Evolutionary conservation across 2,113 vertebrate species (phyloP).

Genomic region (Oceanites oceanicus): DNA sequence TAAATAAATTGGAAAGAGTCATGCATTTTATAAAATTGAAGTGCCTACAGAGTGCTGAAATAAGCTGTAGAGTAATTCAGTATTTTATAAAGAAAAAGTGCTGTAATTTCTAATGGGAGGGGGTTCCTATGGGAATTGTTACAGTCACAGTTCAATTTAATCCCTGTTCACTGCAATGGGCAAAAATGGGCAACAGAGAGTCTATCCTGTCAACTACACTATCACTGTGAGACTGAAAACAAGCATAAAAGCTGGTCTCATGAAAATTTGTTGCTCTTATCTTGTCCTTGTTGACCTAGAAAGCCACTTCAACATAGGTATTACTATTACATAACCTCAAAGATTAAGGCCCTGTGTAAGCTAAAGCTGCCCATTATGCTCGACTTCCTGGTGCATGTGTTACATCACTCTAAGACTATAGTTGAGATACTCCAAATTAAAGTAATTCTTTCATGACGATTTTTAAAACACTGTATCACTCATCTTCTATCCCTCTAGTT

Average conservation of each 20-base stretch:
- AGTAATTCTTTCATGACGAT: background rate
- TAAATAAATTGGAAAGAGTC: background rate
- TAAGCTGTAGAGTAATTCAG: background rate
- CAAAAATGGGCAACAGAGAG: background rate
- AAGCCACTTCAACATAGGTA: background rate
- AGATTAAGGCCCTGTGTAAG: background rate
- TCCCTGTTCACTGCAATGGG: background rate
- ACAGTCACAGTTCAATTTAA: background rate
- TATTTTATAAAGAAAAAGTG: background rate
- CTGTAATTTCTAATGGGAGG: background rate
- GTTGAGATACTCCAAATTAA: background rate
- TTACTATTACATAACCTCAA: background rate
- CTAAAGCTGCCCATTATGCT: background rate
- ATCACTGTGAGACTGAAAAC: background rate
- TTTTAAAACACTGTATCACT: background rate
- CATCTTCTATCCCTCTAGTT: background rate
- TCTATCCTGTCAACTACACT: background rate
- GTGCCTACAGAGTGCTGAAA: background rate
- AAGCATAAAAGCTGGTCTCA: background rate
- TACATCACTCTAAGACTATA: background rate
- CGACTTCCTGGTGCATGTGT: background rate
- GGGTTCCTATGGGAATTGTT: background rate
- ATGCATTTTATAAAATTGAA: background rate
- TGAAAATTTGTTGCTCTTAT: background rate
- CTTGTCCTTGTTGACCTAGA: background rate